Base-by-base conservation (phyloP, 2,113 vertebrate species). In the Machaerirhynchus nigripectus region DNA sequence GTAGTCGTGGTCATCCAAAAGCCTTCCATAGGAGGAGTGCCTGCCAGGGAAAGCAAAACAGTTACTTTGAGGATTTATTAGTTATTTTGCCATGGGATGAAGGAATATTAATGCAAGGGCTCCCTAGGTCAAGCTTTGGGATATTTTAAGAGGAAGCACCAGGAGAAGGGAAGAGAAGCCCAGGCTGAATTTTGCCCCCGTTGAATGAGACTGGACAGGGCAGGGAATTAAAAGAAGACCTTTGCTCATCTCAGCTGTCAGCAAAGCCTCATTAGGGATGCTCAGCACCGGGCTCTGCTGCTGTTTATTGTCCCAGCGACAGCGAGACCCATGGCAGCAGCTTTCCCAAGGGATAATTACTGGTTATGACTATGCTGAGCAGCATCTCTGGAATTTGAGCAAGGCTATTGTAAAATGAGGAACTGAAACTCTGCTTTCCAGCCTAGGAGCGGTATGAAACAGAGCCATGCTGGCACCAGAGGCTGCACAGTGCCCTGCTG, bases 11-110 rank as follows among this genome's bases (percentile, higher is more conserved):
- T 98, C 98, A 1, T 99, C 98, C 95, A 98, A 53, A 30, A 99
- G 98, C 65, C 97, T 97, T 73, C 98, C 98, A 0, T 99, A 99
- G 22, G 98, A 98, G 57, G 97, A 95, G n/a, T 98, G 98, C 94
- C 99, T 99, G 96, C 35, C 50, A n/a, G 63, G 42, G 47, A 64
- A 50, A 93, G 39, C 55, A 88, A 65, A 47, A 18, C 0, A 0
- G 16, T 69, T 65, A 70, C 39, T 84, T 50, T 3, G 22, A 31
- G 39, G 11, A 3, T 40, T 88, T 57, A 15, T 52, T 33, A 2
- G 4, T 47, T 69, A 9, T 40, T 76, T 56, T 28, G 37, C 44
- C 7, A 2, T 3, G 19, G 27, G 11, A 28, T 2, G 7, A 26
- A 55, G 50, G 64, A 55, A 42, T 50, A 71, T 2, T 4, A 37